A percentile compares a stretch with the other conserved stretches of the same genome.
Conservation (phyloP, 2,113 vertebrate genomes). For the Steatornis caripensis region DNA sequence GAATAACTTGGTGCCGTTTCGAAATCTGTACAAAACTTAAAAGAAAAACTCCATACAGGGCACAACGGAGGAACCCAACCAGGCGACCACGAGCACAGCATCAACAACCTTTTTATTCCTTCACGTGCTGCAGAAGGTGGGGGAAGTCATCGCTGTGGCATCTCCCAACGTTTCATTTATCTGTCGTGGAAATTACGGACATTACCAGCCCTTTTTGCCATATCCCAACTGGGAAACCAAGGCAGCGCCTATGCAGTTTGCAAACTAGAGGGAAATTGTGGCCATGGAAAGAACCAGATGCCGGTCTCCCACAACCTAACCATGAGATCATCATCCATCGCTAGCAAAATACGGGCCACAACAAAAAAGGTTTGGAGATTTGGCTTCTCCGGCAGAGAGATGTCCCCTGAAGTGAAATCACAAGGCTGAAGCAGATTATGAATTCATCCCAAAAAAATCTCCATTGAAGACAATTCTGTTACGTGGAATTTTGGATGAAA, state of each 20-base stretch:
- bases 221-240: neutral
- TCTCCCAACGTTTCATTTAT: accelerated
- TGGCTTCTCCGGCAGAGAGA: neutral
- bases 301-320: accelerated
- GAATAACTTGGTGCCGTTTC: neutral
- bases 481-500: neutral
- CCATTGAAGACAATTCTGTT: neutral
- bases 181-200: neutral
- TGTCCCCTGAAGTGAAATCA: neutral
- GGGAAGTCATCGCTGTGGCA: accelerated
- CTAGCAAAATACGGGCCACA: neutral
- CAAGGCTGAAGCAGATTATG: neutral
- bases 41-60: neutral
- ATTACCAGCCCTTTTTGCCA: neutral
- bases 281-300: neutral
- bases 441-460: neutral
- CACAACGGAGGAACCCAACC: neutral
- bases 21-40: neutral
- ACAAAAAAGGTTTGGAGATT: neutral
- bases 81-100: accelerated
- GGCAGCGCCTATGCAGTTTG: no score
- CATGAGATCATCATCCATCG: accelerated
- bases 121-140: neutral
- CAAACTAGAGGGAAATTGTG: neutral
- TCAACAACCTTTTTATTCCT: neutral